Conservation (phyloP, 2,113 vertebrate species). For the Apodemus sylvaticus region DNA sequence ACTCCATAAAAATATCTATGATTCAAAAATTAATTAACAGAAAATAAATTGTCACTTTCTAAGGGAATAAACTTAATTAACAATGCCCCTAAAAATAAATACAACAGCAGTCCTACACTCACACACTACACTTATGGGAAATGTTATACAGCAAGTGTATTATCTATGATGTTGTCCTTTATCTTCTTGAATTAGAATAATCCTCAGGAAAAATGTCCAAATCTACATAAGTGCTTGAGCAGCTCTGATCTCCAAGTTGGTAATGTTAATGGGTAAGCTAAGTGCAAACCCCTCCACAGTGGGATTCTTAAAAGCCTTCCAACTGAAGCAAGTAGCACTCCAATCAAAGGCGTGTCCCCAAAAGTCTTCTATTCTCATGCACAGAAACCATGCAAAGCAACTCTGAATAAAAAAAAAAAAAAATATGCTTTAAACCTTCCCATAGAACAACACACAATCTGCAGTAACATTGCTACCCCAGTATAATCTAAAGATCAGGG, state of each 20-base stretch:
- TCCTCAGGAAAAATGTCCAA: neutral
- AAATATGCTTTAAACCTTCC: neutral
- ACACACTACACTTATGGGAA: neutral
- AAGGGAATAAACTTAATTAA: slow-evolving; percentile 9
- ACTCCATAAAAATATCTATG: neutral
- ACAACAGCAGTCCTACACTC: neutral
- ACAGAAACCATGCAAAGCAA: neutral
- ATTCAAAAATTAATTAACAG: neutral
- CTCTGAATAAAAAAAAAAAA: neutral
- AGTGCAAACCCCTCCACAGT: neutral
- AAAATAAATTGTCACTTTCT: neutral
- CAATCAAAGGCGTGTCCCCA: neutral
- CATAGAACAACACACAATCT: neutral
- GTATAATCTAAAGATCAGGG: neutral
- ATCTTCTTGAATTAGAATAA: neutral
- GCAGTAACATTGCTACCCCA: neutral
- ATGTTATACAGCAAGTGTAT: neutral
- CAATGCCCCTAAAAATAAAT: slow-evolving; percentile 27
- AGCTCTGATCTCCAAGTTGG: neutral
- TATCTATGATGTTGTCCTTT: neutral
- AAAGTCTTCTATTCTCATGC: neutral
- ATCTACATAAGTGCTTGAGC: neutral
- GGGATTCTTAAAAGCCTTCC: neutral
- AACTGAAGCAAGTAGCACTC: neutral
- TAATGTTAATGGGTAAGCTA: neutral